Evolutionary conservation across 2,797 vertebrate species (phyloP), one percentile per base, ranked within the genome.

Genomic region (Serranus cabrilla): DNA sequence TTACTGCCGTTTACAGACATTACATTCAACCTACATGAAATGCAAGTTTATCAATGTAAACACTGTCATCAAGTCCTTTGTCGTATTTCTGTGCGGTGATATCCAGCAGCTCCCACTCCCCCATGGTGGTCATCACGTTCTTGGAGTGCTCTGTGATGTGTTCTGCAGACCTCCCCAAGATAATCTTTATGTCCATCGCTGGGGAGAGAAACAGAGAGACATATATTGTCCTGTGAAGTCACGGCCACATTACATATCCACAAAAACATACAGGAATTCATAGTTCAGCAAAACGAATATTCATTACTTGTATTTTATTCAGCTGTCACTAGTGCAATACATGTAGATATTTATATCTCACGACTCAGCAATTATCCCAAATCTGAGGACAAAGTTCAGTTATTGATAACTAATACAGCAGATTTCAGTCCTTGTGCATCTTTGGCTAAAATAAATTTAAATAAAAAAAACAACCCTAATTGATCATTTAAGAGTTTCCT

Each of bases 51-150:
- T 93, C 91, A 1, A 58, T 21, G 9, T 3, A 5, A 1, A 12
- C 0, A 0, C 0, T 0, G 0, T 52, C 1, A 0, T 13, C 0
- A 2, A 0, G 0, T 4, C 2, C 0, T 4, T 0, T 0, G 0
- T 0, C 1, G 1, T 4, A 0, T 31, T 93, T 76, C 0, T 55
- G 0, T 11, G 69, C 27, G 11, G 74, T 87, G 63, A 96, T 94
- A 1, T 92, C 83, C 16, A 95, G 43, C 18, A 95, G 87, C 77
- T 94, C 83, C 95, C 95, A 96, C 74, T 95, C 95, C 14, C 94
- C 95, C 78, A 90, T 92, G 18, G 94, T 95, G 46, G 85, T 77
- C 76, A 95, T 92, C 45, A 87, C 81, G 0, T 2, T 0, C 50
- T 88, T 80, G 25, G 95, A 94, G 1, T 3, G 0, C 13, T 57